A percentile compares a stretch with the other conserved stretches of the same genome.
Evolutionary conservation across 1,140 invertebrate species (phyloP).

Genomic region (Caenorhabditis inopinata): DNA sequence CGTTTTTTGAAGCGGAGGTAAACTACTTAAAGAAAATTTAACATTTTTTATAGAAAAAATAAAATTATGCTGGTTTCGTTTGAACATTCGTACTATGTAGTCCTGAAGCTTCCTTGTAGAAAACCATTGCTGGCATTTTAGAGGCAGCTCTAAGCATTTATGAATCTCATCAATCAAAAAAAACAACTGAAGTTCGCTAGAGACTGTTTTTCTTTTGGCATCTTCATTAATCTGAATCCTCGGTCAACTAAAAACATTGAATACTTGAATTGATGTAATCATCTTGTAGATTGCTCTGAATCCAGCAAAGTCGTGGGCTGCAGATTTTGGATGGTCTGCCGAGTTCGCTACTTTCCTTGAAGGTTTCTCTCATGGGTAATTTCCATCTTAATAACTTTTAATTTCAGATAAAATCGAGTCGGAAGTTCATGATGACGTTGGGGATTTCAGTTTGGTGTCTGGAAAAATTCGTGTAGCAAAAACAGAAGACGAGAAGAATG

Average conservation of each 20-base stretch:
- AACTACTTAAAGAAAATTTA: neutral
- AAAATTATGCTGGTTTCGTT: too few relatives aligned
- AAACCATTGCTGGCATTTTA: too few relatives aligned
- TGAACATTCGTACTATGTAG: too few relatives aligned
- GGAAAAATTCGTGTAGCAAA: constrained; percentile 25
- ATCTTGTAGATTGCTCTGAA: constrained; percentile 49
- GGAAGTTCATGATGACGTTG: neutral
- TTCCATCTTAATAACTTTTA: neutral
- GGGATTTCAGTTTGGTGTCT: constrained; percentile 42
- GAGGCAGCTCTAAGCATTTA: too few relatives aligned
- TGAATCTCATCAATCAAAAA: too few relatives aligned
- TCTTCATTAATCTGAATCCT: too few relatives aligned
- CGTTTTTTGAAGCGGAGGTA: constrained; percentile 49
- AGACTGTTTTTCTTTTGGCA: too few relatives aligned
- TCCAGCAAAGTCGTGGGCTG: constrained; percentile 44
- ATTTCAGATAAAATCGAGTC: constrained; percentile 40
- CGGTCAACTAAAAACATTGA: too few relatives aligned
- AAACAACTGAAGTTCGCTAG: too few relatives aligned
- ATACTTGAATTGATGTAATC: too few relatives aligned
- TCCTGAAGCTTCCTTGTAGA: too few relatives aligned
- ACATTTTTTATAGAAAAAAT: too few relatives aligned
- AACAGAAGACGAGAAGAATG: constrained; percentile 22
- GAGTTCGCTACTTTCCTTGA: constrained; percentile 45
- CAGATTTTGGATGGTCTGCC: constrained; percentile 48
- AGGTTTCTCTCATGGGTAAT: constrained; percentile 32